Base-by-base conservation (phyloP, 2,797 vertebrate species). In the Coccyzus lansbergi region DNA sequence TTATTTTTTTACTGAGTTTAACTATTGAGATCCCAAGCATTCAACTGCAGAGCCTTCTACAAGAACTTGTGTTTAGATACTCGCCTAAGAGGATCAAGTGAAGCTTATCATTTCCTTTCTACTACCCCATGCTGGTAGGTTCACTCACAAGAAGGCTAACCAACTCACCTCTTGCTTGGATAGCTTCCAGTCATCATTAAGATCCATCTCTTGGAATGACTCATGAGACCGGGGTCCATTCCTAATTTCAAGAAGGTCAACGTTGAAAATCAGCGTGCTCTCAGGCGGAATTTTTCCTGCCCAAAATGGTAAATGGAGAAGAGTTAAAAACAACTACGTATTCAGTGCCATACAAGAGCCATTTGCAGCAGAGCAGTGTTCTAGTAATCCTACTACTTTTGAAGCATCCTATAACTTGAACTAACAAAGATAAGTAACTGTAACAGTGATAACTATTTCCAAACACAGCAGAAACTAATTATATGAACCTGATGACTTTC, bases 141-240 rank as follows among this genome's bases (percentile, higher is more conserved):
- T 56, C 72, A 53, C 64, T 88, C 34, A 70, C n/a, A n/a, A 33
- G 26, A 82, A 65, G 14, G 33, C 49, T 58, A 85, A 81, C n/a
- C 38, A 24, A 38, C 76, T 96, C 92, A 99, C 99, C 98, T 99
- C 99, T 6, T 97, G 83, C 96, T 97, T 99, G 81, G 99, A 99
- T 28, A 99, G 98, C 64, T 97, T 99, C 99, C 99, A 99, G 96
- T 99, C 99, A 92, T 99, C 99, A 9, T 99, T 99, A 74, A 99
- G 98, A 95, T 99, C 99, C 99, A 99, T 99, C 94, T 99, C 98
- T 96, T 99, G 99, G 96, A 99, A 99, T 15, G 99, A 99, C 56
- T 99, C 99, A 10, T 99, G 99, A 33, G 99, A 99, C 79, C 99
- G 98, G 58, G 99, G 99, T 77, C 99, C 99, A 96, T 99, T 99